Evolutionary conservation across 1,140 invertebrate genomes (phyloP).

Genomic region (Drosophila malerkotliana): DNA sequence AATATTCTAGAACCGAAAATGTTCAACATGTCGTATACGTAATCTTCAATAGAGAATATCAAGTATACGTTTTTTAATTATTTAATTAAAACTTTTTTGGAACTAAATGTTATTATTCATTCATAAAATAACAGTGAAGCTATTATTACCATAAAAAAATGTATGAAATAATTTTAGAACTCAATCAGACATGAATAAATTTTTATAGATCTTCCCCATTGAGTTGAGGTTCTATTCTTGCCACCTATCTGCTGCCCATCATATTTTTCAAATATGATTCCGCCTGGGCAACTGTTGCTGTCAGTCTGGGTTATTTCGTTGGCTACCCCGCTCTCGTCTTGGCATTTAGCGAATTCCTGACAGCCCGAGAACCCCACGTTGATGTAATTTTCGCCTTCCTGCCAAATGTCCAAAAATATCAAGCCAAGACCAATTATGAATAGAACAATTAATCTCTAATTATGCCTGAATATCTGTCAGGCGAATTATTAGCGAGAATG

Average conservation of each 20-base stretch:
- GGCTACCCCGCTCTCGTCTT: background rate
- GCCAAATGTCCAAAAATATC: conserved; percentile 75
- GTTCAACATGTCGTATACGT: background rate
- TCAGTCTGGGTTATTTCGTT: conserved; percentile 45
- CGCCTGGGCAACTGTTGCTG: conserved; percentile 69
- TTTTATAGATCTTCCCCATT: background rate
- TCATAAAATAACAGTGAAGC: no score
- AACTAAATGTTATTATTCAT: no score
- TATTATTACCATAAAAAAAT: no score
- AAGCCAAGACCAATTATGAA: conserved; percentile 74
- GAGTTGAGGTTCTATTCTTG: background rate
- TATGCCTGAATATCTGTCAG: conserved; percentile 80
- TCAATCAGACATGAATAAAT: background rate
- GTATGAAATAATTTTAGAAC: background rate
- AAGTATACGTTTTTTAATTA: no score
- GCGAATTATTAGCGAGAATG: conserved; percentile 72
- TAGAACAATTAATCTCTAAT: conserved; percentile 83
- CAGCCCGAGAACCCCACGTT: conserved; percentile 44
- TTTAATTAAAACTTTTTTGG: no score
- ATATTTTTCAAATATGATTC: conserved; percentile 41
- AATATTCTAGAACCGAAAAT: no score
- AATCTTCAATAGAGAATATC: background rate
- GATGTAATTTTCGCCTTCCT: conserved; percentile 49
- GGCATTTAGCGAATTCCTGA: conserved; percentile 21
- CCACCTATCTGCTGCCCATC: conserved; percentile 17